These are phyloP conservation scores for Eurytoma adleriae DNA, from an alignment of 2,888 invertebrate species.

Conservation along the genomic window DNA sequence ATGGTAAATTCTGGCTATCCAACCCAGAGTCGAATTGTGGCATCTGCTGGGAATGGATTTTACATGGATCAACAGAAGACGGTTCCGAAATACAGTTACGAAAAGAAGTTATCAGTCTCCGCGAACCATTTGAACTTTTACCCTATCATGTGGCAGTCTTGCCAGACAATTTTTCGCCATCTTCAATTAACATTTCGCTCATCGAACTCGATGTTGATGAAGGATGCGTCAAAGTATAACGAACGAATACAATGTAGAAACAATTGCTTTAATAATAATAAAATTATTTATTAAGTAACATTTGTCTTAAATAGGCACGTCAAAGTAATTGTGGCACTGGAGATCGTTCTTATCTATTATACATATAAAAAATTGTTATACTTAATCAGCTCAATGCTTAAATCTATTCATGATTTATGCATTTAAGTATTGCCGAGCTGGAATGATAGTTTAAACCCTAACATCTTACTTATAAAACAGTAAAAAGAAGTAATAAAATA, in stretches of 20 bases:
- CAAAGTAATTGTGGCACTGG: conserved; percentile 52
- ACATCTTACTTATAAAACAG: conserved; percentile 8
- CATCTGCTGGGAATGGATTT: conserved; percentile 67
- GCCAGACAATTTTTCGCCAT: conserved; percentile 62
- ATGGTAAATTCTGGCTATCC: conserved; percentile 63
- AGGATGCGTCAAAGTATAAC: conserved; percentile 56
- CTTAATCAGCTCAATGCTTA: conserved; percentile 19
- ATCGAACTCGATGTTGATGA: conserved; percentile 53
- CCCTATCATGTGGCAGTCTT: conserved; percentile 63
- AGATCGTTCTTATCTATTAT: conserved; percentile 41
- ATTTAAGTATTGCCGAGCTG: conserved; percentile 36
- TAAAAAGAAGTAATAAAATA: conserved; percentile 35
- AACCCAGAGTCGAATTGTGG: conserved; percentile 58
- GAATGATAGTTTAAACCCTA: conserved; percentile 37
- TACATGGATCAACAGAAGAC: conserved; percentile 62
- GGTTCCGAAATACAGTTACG: conserved; percentile 64
- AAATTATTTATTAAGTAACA: conserved; percentile 59
- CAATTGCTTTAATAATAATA: conserved; percentile 54
- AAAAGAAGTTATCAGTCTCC: conserved; percentile 65
- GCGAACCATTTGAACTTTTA: conserved; percentile 60
- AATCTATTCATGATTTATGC: background rate
- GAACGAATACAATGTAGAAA: conserved; percentile 58
- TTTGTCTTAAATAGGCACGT: conserved; percentile 49
- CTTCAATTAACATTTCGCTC: conserved; percentile 61
- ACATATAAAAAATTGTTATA: conserved; percentile 35